Evolutionary conservation across 2,888 invertebrate species (phyloP).

Genomic region (Coremacera marginata): DNA sequence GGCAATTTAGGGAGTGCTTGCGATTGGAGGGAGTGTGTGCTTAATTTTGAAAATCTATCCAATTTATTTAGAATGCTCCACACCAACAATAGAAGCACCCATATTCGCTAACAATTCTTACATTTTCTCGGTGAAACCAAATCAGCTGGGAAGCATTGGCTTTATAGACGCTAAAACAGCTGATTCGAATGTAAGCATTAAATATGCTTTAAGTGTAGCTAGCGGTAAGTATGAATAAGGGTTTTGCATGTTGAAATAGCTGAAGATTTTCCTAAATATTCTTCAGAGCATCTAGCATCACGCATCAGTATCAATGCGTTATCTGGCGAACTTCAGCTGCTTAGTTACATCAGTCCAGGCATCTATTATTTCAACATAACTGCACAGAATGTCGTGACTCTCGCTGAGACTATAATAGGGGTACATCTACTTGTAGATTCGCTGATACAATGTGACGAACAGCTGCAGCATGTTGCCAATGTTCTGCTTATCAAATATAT

Average conservation of each 20-base stretch:
- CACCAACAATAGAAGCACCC: not conserved
- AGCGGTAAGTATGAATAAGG: slow-evolving; percentile 45
- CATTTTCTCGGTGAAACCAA: slow-evolving; percentile 44
- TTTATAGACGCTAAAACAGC: slow-evolving; percentile 45
- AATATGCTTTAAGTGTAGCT: slow-evolving; percentile 45
- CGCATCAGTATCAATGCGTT: slow-evolving; percentile 44
- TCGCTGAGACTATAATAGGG: slow-evolving; percentile 37
- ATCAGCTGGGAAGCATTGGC: slow-evolving; percentile 49
- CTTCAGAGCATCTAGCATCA: slow-evolving; percentile 44
- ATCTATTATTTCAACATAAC: slow-evolving; percentile 50
- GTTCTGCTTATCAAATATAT: slow-evolving; percentile 52
- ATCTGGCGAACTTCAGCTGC: slow-evolving; percentile 50
- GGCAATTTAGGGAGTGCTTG: no score
- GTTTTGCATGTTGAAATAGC: slow-evolving; percentile 9
- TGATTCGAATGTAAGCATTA: slow-evolving; percentile 37
- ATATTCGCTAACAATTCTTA: slow-evolving; percentile 39
- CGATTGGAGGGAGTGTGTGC: no score
- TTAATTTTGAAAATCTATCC: not conserved
- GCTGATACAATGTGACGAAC: slow-evolving; percentile 48
- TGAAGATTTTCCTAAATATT: not conserved
- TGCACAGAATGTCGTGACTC: slow-evolving; percentile 47
- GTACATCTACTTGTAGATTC: slow-evolving; percentile 48
- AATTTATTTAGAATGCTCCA: not conserved
- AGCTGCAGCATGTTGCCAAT: slow-evolving; percentile 48
- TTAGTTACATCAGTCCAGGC: slow-evolving; percentile 47